Evolutionary conservation across 2,113 vertebrate species (phyloP), one percentile per base, ranked within the genome.

Genomic region (Misgurnus mizolepis): DNA sequence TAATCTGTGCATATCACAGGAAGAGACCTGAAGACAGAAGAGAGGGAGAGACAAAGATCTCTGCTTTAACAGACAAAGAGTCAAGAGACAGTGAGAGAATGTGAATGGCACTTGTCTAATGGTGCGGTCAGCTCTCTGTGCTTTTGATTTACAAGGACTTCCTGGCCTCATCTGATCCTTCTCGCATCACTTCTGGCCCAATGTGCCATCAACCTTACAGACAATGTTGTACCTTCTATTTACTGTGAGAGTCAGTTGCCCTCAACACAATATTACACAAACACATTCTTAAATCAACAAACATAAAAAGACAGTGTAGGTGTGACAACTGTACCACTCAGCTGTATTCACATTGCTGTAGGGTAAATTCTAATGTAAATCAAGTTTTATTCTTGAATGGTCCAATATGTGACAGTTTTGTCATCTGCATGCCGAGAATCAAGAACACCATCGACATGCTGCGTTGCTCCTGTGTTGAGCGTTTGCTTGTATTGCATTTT

Each of bases 81-180:
- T 12, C 17, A 65, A 70, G 58, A 60, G 65, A 75, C 43, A 73
- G 67, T 18, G 6, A 43, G 8, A 69, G 62, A 76, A 76, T 62
- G 65, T 77, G 73, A 77, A 77, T 55, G 47, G 76, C 80, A 77
- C 80, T 77, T 82, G 61, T 64, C 74, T 70, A 71, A 78, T 78
- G 56, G 55, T 71, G 47, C 58, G 58, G 74, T 77, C 78, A 71
- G 60, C 47, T 80, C 77, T 76, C 15, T 39, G 15, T 6, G 40
- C 12, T n/a, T 79, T 53, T 76, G 62, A 79, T 78, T 79, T 83
- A 72, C 81, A 76, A 76, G 56, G 73, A 76, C 73, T 76, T 76
- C 43, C 60, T 49, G 73, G 73, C 41, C 73, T 53, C 73, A 64
- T 64, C 27, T 39, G 43, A 64, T 58, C 58, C 58, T 47, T 41